These are phyloP conservation scores for Gambusia yucatana DNA, from an alignment of 2,797 vertebrate genomes.

Conservation along the genomic window DNA sequence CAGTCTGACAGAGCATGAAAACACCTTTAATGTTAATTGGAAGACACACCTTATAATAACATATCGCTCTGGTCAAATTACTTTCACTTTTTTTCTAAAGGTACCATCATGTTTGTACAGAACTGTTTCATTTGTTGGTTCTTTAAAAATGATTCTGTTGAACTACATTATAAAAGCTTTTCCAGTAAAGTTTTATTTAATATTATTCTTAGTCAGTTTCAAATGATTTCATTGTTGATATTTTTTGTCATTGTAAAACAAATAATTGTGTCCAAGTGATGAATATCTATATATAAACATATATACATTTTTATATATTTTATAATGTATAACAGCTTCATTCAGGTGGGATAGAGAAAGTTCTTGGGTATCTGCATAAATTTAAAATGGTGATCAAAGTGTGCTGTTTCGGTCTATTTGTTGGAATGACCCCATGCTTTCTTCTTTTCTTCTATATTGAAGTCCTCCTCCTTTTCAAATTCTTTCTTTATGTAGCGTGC, in stretches of 20 bases:
- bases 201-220: not conserved
- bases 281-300: not conserved
- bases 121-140: not conserved
- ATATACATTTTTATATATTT: not conserved
- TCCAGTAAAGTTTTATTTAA: not conserved
- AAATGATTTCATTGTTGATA: not conserved
- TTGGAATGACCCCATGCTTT: constrained; percentile 9
- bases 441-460: constrained; percentile 4
- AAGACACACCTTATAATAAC: no score
- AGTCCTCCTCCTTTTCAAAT: constrained; percentile 29
- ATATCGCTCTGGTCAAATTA: no score
- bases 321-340: not conserved
- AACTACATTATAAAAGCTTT: not conserved
- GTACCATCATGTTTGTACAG: no score
- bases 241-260: not conserved
- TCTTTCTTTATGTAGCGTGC: constrained; percentile 52
- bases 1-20: no score
- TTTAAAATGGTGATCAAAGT: not conserved
- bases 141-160: not conserved
- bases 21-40: no score
- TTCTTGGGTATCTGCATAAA: not conserved
- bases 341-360: not conserved
- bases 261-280: not conserved
- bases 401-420: not conserved
- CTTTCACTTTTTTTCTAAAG: no score